Percentiles rank a stretch among this genome's conserved stretches.
Evolutionary conservation across 92 coral and sea anemone species (phyloP).

Genomic region (Epizoanthus fatuus): DNA sequence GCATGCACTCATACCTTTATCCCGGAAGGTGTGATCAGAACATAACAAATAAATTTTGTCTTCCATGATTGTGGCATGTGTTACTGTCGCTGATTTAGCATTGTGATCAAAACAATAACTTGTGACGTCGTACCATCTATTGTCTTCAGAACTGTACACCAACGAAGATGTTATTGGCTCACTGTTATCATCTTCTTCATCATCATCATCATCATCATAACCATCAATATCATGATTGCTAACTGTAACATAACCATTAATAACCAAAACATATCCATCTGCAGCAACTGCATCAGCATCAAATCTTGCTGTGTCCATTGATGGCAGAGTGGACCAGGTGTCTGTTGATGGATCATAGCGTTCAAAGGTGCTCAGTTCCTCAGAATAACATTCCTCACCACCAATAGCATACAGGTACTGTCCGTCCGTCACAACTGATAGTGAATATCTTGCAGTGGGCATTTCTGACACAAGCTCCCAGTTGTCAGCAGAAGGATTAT

Average conservation of each 20-base stretch:
- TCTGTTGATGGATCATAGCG: background rate
- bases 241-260: slow-evolving; percentile 3
- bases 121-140: background rate
- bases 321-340: background rate
- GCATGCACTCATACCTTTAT: too few species aligned
- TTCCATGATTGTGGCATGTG: background rate
- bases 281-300: background rate
- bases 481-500: background rate
- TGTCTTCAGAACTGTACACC: background rate
- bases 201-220: too few species aligned
- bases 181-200: too few species aligned
- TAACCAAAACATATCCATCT: background rate
- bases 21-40: background rate
- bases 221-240: background rate
- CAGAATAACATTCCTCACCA: background rate
- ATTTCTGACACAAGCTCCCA: background rate
- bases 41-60: slow-evolving; percentile 12
- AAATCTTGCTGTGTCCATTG: slow-evolving; percentile 2
- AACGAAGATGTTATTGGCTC: background rate
- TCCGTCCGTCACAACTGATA: slow-evolving; percentile 4
- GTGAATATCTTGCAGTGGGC: background rate
- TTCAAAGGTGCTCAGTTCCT: background rate
- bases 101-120: background rate
- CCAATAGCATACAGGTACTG: background rate
- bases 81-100: background rate